Conservation (phyloP, 2,888 invertebrate species). For the Noctuana brunneofusca region DNA sequence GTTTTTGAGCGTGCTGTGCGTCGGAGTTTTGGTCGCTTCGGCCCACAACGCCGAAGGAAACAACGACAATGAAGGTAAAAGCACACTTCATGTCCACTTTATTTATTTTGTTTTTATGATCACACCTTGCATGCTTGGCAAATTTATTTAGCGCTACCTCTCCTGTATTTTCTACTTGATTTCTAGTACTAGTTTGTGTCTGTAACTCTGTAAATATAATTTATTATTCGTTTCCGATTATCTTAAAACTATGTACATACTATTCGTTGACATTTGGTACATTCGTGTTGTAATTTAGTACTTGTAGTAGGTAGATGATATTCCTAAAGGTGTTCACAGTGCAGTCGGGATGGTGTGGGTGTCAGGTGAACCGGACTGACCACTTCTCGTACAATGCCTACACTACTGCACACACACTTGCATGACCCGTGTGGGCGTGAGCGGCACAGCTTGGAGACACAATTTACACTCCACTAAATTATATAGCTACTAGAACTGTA, state of each 20-base stretch:
- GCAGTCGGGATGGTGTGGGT: slow-evolving; percentile 63
- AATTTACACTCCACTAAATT: slow-evolving; percentile 10
- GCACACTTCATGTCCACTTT: slow-evolving; percentile 39
- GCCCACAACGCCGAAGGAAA: slow-evolving; percentile 73
- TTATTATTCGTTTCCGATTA: neutral
- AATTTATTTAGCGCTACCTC: neutral
- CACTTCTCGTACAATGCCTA: slow-evolving; percentile 39
- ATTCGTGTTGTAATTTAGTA: neutral
- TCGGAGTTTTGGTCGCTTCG: slow-evolving; percentile 77
- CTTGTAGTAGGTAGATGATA: slow-evolving; percentile 4
- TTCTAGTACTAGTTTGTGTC: neutral
- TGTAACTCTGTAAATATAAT: neutral
- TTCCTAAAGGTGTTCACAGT: slow-evolving; percentile 30
- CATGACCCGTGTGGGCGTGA: slow-evolving; percentile 43
- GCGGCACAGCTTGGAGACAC: slow-evolving; percentile 23
- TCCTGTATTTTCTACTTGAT: neutral
- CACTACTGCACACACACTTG: slow-evolving; percentile 42
- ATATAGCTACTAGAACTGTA: neutral
- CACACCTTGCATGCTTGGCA: slow-evolving; percentile 1
- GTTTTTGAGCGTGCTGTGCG: slow-evolving; percentile 76
- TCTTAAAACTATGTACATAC: neutral
- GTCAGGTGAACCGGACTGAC: slow-evolving; percentile 67
- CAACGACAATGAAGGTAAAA: slow-evolving; percentile 80
- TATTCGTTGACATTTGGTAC: neutral
- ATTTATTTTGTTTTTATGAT: slow-evolving; percentile 43